These are phyloP conservation scores for Drosophila basisetae DNA, from an alignment of 2,888 invertebrate species.

Conservation along the genomic window DNA sequence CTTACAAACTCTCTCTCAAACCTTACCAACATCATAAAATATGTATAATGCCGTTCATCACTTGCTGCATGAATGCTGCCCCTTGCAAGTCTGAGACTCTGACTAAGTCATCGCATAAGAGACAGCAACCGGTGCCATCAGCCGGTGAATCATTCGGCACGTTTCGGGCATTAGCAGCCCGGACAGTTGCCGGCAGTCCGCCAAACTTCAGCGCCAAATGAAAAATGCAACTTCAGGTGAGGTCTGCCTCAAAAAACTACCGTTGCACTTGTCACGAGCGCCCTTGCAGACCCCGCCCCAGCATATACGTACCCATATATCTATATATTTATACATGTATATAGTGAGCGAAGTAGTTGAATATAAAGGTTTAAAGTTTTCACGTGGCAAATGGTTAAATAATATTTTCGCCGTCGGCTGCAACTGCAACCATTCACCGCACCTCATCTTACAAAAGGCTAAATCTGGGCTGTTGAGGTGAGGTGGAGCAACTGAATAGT, in stretches of 20 bases:
- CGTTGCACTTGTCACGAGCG: conserved; percentile 58
- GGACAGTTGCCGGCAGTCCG: conserved; percentile 34
- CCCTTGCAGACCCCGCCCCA: conserved; percentile 28
- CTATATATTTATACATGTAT: conserved; percentile 9
- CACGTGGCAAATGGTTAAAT: conserved; percentile 61
- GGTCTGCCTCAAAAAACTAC: conserved; percentile 52
- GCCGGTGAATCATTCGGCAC: conserved; percentile 52
- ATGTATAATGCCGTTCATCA: neutral
- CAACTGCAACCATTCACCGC: conserved; percentile 51
- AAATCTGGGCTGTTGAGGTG: conserved; percentile 15
- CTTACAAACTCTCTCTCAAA: neutral
- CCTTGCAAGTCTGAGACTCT: conserved; percentile 28
- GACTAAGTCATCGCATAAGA: conserved; percentile 5
- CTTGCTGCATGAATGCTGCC: neutral
- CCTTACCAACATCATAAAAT: neutral
- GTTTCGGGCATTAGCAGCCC: conserved; percentile 75
- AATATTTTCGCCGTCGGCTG: conserved; percentile 49
- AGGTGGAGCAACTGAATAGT: conserved; percentile 28
- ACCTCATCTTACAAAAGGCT: conserved; percentile 28
- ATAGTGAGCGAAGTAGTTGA: conserved; percentile 1
- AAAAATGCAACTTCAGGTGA: conserved; percentile 71
- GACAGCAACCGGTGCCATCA: conserved; percentile 25
- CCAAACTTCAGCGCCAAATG: conserved; percentile 62
- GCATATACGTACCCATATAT: neutral
- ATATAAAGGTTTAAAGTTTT: conserved; percentile 46